Evolutionary conservation across 2,113 vertebrate genomes (phyloP), one percentile per base, ranked within the genome.

Genomic region (Microtus montanus): DNA sequence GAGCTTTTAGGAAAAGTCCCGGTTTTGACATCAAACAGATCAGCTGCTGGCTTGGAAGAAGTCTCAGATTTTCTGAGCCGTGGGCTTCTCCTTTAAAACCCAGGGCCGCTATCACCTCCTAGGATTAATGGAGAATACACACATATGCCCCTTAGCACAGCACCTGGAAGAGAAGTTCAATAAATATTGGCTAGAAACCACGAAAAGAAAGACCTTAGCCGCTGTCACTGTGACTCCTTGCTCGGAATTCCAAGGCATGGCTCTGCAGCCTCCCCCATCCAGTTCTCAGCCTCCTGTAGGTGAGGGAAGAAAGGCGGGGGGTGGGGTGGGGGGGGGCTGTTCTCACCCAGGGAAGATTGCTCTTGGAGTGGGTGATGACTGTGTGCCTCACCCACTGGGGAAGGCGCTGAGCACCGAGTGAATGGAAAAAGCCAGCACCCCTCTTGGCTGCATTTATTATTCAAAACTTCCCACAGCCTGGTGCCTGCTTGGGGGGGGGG

Each of bases 381-480:
- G 89, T 89, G 75, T n/a, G 24, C 88, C 93, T 93, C 30, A 0
- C 97, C 97, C 93, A 95, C 96, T 90, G 73, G 44, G n/a, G 94
- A 95, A 82, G 79, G 82, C 1, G 26, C 33, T 91, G 78, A 87
- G 79, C 1, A 58, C 58, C 19, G 54, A 87, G 83, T 30, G 77
- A 97, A 70, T 44, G 78, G 94, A 97, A 97, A 93, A 91, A 98
- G 96, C 95, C 97, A 93, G 95, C 78, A 11, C 96, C 97, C 95
- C 84, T 75, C 71, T 95, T 73, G 22, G 38, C 89, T 0, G 83
- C 68, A 71, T 95, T 90, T 88, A 95, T 95, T 91, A 92, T 92
- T 97, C 83, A 96, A 79, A 95, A 74, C 95, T 93, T 92, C 96
- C 91, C 93, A 92, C 93, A 8, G 74, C 95, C 82, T 4, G 1